These are phyloP conservation scores for Eustalomyia histrio DNA, from an alignment of 2,888 invertebrate species.

Conservation along the genomic window DNA sequence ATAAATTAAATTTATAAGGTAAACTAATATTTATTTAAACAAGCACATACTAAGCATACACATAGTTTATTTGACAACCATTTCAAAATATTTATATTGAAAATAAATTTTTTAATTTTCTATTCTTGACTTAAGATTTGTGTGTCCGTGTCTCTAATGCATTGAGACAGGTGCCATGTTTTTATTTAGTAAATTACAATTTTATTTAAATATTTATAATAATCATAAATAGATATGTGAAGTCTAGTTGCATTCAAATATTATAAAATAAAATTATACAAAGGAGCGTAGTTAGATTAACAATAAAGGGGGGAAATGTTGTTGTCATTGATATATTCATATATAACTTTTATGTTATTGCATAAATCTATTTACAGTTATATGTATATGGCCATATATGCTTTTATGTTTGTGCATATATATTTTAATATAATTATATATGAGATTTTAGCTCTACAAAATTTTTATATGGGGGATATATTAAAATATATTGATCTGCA, in stretches of 20 bases:
- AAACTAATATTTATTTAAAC: constrained; percentile 28
- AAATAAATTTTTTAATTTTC: background rate
- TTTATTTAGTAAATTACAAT: background rate
- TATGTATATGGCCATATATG: too few relatives aligned
- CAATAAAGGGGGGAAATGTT: too few relatives aligned
- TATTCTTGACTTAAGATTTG: background rate
- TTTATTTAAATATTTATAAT: background rate
- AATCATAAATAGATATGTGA: background rate
- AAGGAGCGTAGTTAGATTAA: too few relatives aligned
- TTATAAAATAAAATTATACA: too few relatives aligned
- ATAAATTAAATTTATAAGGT: constrained; percentile 61
- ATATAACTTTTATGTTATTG: too few relatives aligned
- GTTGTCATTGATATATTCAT: too few relatives aligned
- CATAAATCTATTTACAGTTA: too few relatives aligned
- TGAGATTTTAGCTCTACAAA: too few relatives aligned
- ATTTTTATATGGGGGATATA: too few relatives aligned
- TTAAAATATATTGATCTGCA: too few relatives aligned
- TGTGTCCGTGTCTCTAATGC: background rate
- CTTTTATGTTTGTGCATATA: too few relatives aligned
- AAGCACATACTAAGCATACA: background rate
- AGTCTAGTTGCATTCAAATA: background rate
- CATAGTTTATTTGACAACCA: background rate
- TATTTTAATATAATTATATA: too few relatives aligned
- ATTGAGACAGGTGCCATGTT: constrained; percentile 29
- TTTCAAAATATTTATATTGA: background rate